These are phyloP conservation scores for Crotalus viridis DNA, from an alignment of 2,113 vertebrate species.

Conservation along the genomic window DNA sequence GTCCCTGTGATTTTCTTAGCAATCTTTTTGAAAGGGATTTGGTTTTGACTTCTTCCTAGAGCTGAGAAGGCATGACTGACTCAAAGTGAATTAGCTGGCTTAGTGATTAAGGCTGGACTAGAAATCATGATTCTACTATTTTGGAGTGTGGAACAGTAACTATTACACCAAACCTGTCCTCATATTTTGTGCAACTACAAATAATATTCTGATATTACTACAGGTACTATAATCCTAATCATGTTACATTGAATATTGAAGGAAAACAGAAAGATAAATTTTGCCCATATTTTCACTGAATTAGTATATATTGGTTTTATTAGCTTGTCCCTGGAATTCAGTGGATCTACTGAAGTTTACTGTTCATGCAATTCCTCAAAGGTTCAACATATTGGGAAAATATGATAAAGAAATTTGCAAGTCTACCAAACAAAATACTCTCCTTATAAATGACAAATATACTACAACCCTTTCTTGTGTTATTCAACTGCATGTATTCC, in stretches of 20 bases:
- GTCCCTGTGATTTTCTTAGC: not conserved
- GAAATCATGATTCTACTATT: not conserved
- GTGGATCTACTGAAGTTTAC: not conserved
- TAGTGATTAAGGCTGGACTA: not conserved
- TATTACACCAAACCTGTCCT: not conserved
- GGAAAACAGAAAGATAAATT: not conserved
- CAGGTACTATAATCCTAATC: not conserved
- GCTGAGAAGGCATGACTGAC: not conserved
- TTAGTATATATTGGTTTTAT: not conserved
- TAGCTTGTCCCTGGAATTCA: not conserved
- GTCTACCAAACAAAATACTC: not conserved
- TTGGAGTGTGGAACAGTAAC: not conserved
- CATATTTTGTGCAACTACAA: not conserved
- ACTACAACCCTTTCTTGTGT: not conserved
- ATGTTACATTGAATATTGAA: not conserved
- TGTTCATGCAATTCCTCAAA: not conserved
- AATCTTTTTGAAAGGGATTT: not conserved
- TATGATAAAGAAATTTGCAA: not conserved
- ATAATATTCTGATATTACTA: not conserved
- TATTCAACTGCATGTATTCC: not conserved
- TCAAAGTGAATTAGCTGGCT: not conserved
- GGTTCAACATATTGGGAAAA: not conserved
- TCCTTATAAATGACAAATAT: not conserved
- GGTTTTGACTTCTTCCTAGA: not conserved
- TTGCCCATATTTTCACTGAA: not conserved